phyloP scores from a whole-genome alignment of 2,888 invertebrate genomes.

The Pyrochroa serraticornis region DNA sequence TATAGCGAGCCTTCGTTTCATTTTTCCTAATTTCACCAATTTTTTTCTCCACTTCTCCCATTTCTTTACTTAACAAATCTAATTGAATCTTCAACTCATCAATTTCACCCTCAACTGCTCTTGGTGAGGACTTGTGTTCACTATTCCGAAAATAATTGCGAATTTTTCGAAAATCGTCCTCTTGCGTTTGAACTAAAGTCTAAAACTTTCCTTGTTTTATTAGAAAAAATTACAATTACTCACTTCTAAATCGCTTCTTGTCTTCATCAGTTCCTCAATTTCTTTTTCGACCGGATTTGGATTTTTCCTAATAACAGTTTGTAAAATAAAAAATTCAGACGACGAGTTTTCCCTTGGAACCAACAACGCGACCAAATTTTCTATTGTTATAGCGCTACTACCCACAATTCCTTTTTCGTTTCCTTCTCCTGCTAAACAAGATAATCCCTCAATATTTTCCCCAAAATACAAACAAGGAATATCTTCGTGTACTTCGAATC shows the following conservation, averaged over 20 bases:
- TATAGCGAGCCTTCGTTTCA: constrained; percentile 26
- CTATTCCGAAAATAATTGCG: background rate
- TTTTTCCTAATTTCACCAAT: constrained; percentile 10
- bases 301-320: constrained; percentile 45
- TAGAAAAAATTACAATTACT: background rate
- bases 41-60: constrained; percentile 33
- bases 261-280: constrained; percentile 44
- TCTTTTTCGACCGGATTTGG: constrained; percentile 47
- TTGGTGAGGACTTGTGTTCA: too few relatives aligned
- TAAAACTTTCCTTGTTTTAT: background rate
- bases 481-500: constrained; percentile 54
- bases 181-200: background rate
- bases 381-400: constrained; percentile 44
- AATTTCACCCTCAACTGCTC: too few relatives aligned
- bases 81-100: constrained; percentile 10
- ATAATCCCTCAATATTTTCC: constrained; percentile 42
- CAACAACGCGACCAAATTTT: constrained; percentile 47
- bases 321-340: constrained; percentile 46
- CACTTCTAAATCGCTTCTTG: constrained; percentile 52
- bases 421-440: constrained; percentile 48
- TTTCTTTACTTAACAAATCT: constrained; percentile 4
- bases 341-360: constrained; percentile 41
- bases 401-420: constrained; percentile 44
- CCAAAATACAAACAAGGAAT: constrained; percentile 50
- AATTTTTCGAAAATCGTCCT: background rate